Evolutionary conservation across 92 coral and sea anemone species (phyloP).

Genomic region (Porites cylindrica): DNA sequence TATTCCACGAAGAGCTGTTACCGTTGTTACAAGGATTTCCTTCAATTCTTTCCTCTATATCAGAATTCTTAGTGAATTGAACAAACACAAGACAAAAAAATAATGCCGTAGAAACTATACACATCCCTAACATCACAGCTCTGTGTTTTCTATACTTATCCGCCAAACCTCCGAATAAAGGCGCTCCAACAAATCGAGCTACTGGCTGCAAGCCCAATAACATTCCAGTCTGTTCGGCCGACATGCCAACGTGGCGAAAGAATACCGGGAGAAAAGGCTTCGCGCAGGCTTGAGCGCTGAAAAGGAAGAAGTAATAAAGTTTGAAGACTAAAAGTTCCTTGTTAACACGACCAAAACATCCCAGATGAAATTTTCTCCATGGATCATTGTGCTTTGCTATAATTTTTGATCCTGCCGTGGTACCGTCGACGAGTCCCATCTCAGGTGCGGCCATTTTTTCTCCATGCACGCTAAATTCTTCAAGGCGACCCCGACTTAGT

Average conservation of each 20-base stretch:
- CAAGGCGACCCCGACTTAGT: too few species aligned
- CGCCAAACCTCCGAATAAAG: constrained; percentile 73
- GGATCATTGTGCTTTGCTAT: background rate
- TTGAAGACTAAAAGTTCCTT: constrained; percentile 61
- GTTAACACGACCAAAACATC: constrained; percentile 26
- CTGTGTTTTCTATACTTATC: constrained; percentile 79
- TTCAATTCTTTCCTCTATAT: background rate
- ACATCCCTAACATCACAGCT: constrained; percentile 57
- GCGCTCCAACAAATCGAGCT: constrained; percentile 77
- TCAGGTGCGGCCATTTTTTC: background rate
- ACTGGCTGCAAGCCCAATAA: constrained; percentile 72
- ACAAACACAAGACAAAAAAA: constrained; percentile 75
- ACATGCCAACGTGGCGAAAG: constrained; percentile 75
- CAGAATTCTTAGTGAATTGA: background rate
- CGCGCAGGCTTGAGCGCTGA: constrained; percentile 68
- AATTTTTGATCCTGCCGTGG: background rate
- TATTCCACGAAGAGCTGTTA: background rate
- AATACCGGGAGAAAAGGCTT: constrained; percentile 74
- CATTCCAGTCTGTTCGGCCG: constrained; percentile 73
- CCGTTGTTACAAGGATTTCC: constrained; percentile 11
- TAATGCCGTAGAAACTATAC: constrained; percentile 47
- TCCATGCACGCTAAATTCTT: too few species aligned
- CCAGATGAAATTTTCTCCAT: background rate
- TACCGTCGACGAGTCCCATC: background rate
- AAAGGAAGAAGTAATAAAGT: constrained; percentile 74